Base-by-base conservation (phyloP, 1,140 invertebrate genomes). In the Rhagoletis zephyria region DNA sequence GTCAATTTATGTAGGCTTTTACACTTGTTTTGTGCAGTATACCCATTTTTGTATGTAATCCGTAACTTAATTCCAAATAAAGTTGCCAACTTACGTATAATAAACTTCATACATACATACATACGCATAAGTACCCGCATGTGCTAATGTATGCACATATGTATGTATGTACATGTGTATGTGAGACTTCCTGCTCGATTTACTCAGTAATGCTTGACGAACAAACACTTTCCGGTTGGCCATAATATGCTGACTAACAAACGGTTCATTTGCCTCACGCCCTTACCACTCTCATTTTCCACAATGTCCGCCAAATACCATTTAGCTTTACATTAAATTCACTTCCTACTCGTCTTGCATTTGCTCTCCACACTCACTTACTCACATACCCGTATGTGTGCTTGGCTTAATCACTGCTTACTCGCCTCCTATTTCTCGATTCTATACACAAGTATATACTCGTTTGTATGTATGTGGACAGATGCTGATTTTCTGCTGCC, bases 171-270 rank as follows among this genome's bases (percentile, higher is more conserved):
- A 9, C 14, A 10, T 51, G 5, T 19, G 64, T 67, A 67, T 19
- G 19, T 19, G 40, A 10, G 40, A 19, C 19, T 56, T 81, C 74
- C 48, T 59, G 45, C 74, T n/a, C 74, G 14, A 56, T 81, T 56
- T 56, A 56, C 74, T 19, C 16, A 12, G 51, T 10, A 81, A 56
- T 19, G 48, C 74, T 81, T 81, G 48, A 56, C 16, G 74, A 51
- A 81, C 48, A 81, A 81, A 30, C 74, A 81, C n/a, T 81, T 56
- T 81, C 48, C 74, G 74, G 48, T 42, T 81, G 9, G 2, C 48
- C 74, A 10, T 56, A 30, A 81, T 81, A 81, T 30, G 74, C 74
- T 81, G 74, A 81, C 74, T 81, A 81, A 81, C 74, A 9, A 30
- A 3, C 48, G 56, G 19, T 19, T 10, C 19, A 81, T 81, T 81